Evolutionary conservation across 2,888 invertebrate genomes (phyloP).

Genomic region (Xiphydria camelus): DNA sequence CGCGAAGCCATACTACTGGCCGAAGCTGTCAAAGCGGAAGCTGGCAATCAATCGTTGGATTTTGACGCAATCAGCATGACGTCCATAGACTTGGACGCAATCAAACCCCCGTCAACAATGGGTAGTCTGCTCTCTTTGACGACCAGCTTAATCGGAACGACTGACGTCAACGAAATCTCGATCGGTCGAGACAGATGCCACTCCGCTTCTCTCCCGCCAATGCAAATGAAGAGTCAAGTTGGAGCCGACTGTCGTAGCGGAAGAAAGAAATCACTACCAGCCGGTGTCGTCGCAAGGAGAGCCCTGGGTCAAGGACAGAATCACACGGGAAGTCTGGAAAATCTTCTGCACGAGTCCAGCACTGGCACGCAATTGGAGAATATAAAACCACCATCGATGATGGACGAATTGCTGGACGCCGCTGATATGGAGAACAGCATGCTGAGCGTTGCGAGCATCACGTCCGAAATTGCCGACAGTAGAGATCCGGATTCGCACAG

Average conservation of each 20-base stretch:
- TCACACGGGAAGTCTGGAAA: slow-evolving; percentile 66
- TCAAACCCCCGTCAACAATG: slow-evolving; percentile 78
- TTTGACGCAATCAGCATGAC: slow-evolving; percentile 65
- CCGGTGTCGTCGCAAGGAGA: slow-evolving; percentile 71
- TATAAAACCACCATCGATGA: slow-evolving; percentile 80
- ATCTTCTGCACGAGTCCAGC: slow-evolving; percentile 62
- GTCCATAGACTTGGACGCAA: slow-evolving; percentile 72
- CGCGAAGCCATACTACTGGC: slow-evolving; percentile 75
- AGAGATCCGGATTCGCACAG: slow-evolving; percentile 57
- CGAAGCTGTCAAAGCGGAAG: slow-evolving; percentile 61
- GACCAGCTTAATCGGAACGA: slow-evolving; percentile 53
- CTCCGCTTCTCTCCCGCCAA: slow-evolving; percentile 40
- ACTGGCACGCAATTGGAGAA: slow-evolving; percentile 75
- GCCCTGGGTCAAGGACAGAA: slow-evolving; percentile 66
- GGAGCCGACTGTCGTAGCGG: slow-evolving; percentile 22
- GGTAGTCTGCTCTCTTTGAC: slow-evolving; percentile 68
- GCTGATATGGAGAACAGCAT: slow-evolving; percentile 80
- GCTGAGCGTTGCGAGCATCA: slow-evolving; percentile 82
- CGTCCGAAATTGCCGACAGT: slow-evolving; percentile 74
- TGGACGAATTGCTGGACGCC: slow-evolving; percentile 65
- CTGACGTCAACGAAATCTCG: slow-evolving; percentile 29
- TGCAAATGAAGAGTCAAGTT: slow-evolving; percentile 22
- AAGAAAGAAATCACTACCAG: slow-evolving; percentile 72
- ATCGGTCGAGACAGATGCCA: slow-evolving; percentile 35
- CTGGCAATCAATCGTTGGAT: slow-evolving; percentile 59